Evolutionary conservation across 2,113 vertebrate genomes (phyloP).

Genomic region (Rynchops niger): DNA sequence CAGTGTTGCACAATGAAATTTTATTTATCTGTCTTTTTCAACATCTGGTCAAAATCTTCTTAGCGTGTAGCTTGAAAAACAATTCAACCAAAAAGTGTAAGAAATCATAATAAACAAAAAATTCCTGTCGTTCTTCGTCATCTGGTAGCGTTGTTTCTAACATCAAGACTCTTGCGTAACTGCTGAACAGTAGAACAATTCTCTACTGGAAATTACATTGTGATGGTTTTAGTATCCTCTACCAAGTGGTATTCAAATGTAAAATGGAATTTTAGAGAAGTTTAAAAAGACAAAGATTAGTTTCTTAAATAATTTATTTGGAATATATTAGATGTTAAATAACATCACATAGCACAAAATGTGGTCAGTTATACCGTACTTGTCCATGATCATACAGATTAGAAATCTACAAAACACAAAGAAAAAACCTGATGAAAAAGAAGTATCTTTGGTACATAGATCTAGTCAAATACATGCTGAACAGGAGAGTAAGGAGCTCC

Average conservation of each 20-base stretch:
- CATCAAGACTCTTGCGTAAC: not conserved
- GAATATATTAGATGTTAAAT: conserved; percentile 75
- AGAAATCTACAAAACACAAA: conserved; percentile 23
- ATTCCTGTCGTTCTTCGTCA: not conserved
- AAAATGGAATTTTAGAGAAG: not conserved
- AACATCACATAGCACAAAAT: conserved; percentile 10
- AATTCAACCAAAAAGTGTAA: not conserved
- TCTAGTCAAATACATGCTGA: conserved; percentile 36
- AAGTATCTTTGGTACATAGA: conserved; percentile 75
- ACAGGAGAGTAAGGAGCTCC: not conserved
- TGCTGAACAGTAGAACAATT: not conserved
- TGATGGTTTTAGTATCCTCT: not conserved
- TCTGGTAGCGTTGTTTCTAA: not conserved
- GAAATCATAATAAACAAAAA: not conserved
- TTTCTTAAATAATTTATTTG: conserved; percentile 77
- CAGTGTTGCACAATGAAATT: not conserved
- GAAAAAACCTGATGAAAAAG: conserved; percentile 11
- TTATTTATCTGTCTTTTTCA: not conserved
- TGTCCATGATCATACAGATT: conserved; percentile 21
- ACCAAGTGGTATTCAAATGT: not conserved
- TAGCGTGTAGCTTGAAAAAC: not conserved
- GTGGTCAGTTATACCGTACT: not conserved
- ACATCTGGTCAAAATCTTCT: not conserved
- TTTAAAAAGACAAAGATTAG: conserved; percentile 17
- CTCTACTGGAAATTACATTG: not conserved